Evolutionary conservation across 2,888 invertebrate genomes (phyloP), one percentile per base, ranked within the genome.

Genomic region (Volucella bombylans): DNA sequence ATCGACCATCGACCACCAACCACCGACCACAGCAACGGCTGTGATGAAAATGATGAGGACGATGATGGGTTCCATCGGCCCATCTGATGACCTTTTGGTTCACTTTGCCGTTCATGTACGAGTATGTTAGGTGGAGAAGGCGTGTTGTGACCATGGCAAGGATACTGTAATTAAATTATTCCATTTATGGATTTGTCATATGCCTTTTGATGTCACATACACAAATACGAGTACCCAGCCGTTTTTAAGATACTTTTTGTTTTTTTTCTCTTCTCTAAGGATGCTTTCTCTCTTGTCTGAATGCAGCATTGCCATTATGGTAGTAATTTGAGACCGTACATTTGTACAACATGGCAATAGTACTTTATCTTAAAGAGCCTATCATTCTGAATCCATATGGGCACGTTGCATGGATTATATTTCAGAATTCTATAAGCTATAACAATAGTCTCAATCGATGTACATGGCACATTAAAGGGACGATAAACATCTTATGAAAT

Each of bases 101-200:
- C 54, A 31, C 52, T 31, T 31, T 31, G 6, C 31, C 52, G n/a
- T 45, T 9, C 39, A 15, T 43, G 18, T 31, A 31, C 0, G n/a
- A n/a, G 23, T 23, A 0, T 0, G 6, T 6, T 31, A 6, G 31
- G 6, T 31, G 4, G 4, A 31, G 6, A 6, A 31, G 47, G 8
- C 18, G 12, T 47, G 31, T 12, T 55, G 11, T 31, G 39, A 31
- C 45, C 41, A 49, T 43, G 54, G 15, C 11, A 62, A 31, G 55
- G 71, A 78, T 59, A 64, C 62, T 47, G 54, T 78, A 78, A 78
- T 78, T 78, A 69, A 78, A 78, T 78, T 78, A 78, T 78, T 69
- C 39, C 49, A 49, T 62, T 78, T 78, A 64, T 64, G 55, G 62
- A 69, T 49, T 62, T 55, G 38, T 38, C 49, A 49, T 47, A 64